Evolutionary conservation across 1,140 invertebrate species (phyloP).

Genomic region (Oreohelix idahoensis): DNA sequence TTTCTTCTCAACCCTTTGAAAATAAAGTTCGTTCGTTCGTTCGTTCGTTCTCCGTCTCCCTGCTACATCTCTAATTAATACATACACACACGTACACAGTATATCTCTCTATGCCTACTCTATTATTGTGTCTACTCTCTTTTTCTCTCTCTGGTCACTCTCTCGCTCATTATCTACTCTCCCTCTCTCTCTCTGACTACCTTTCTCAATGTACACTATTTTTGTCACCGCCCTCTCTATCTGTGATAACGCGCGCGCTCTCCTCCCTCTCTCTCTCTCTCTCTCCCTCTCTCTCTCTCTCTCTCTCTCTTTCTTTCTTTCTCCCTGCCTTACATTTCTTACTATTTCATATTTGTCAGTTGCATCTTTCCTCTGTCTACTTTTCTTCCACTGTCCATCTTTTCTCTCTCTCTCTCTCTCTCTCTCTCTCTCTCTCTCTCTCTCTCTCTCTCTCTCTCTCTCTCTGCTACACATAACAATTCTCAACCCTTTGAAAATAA

Average conservation of each 20-base stretch:
- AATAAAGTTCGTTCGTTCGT: no score
- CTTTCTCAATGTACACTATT: no score
- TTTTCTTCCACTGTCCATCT: conserved; percentile 1
- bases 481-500: no score
- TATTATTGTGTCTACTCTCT: no score
- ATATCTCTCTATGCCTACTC: no score
- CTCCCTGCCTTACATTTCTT: background rate
- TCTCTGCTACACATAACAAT: background rate
- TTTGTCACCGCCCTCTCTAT: no score
- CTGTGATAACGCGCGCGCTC: no score
- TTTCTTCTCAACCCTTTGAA: no score
- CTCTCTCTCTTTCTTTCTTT: background rate
- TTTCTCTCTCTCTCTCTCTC: background rate
- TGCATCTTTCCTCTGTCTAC: background rate
- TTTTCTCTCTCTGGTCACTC: background rate
- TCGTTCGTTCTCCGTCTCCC: no score
- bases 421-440: background rate
- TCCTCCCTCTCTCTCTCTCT: background rate
- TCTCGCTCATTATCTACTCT: no score
- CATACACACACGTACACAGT: no score
- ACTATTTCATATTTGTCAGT: background rate
- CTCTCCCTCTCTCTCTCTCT: background rate
- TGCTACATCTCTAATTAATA: no score
- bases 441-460: background rate
- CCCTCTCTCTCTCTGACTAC: background rate